Conservation (phyloP, 92 coral and sea anemone species). For the Meandrina meandrites region DNA sequence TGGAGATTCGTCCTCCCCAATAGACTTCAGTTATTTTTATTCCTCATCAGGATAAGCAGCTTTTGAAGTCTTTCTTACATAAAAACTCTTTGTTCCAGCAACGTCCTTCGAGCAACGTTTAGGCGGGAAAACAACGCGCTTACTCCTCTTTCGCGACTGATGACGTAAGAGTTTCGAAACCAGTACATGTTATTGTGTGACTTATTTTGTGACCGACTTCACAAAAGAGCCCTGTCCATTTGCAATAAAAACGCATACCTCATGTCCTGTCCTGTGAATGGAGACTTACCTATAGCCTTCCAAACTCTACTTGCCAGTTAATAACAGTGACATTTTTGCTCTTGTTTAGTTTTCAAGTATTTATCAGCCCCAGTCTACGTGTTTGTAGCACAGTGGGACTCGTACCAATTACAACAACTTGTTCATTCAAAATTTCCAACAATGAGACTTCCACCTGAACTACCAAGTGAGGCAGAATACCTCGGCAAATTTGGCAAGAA, state of each 20-base stretch:
- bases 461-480: conserved; percentile 87
- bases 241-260: no score
- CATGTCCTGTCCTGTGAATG: no score
- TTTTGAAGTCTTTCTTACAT: background rate
- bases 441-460: conserved; percentile 86
- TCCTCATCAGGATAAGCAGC: background rate
- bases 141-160: background rate
- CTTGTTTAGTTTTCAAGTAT: conserved; percentile 68
- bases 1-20: background rate
- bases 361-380: conserved; percentile 91
- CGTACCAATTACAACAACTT: conserved; percentile 87
- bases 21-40: background rate
- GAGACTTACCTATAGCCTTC: no score
- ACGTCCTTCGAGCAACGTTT: background rate
- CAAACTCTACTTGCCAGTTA: no score
- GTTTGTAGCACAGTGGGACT: conserved; percentile 99
- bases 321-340: background rate
- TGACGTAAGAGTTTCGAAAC: background rate
- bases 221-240: no score
- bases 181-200: no score
- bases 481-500: conserved; percentile 91
- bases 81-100: background rate
- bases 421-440: conserved; percentile 79
- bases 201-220: no score
- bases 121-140: background rate